Percentiles rank a stretch among this genome's conserved stretches.
Evolutionary conservation across 2,888 invertebrate species (phyloP).

Genomic region (Leptinotarsa haldemani): DNA sequence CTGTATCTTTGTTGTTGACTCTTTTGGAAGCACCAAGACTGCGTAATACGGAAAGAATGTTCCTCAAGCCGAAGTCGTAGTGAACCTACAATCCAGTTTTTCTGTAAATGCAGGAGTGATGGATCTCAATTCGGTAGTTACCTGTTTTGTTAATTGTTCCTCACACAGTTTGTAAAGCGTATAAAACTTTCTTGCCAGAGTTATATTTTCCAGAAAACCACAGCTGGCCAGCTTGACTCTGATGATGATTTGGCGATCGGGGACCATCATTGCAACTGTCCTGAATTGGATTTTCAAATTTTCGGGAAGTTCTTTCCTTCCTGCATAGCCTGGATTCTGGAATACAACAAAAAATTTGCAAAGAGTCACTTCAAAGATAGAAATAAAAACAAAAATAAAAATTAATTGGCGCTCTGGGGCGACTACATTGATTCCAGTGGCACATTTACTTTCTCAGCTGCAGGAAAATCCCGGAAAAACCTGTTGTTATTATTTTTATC

Average conservation of each 20-base stretch:
- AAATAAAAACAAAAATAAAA: too few relatives aligned
- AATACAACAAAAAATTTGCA: constrained; percentile 26
- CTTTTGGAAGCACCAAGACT: constrained; percentile 94
- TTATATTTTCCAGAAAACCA: constrained; percentile 95
- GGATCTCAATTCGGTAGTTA: constrained; percentile 54
- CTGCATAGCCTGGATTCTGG: constrained; percentile 97
- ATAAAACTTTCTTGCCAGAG: constrained; percentile 94
- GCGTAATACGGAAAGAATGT: constrained; percentile 93
- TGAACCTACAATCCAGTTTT: constrained; percentile 76
- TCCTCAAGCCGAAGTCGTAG: constrained; percentile 95
- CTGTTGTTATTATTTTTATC: too few relatives aligned
- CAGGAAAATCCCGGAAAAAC: too few relatives aligned
- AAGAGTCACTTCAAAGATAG: too few relatives aligned
- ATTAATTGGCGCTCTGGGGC: too few relatives aligned
- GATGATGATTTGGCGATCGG: constrained; percentile 96
- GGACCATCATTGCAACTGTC: constrained; percentile 99
- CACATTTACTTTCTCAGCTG: too few relatives aligned
- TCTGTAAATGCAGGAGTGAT: background rate
- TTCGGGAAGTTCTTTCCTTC: constrained; percentile 95
- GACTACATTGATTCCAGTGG: too few relatives aligned
- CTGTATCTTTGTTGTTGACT: constrained; percentile 90
- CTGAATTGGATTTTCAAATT: constrained; percentile 98
- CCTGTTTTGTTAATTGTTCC: constrained; percentile 96
- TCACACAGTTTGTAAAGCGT: constrained; percentile 96
- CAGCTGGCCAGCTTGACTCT: constrained; percentile 95